Conservation (phyloP, 2,888 invertebrate species). For the Plagodis dolabraria region DNA sequence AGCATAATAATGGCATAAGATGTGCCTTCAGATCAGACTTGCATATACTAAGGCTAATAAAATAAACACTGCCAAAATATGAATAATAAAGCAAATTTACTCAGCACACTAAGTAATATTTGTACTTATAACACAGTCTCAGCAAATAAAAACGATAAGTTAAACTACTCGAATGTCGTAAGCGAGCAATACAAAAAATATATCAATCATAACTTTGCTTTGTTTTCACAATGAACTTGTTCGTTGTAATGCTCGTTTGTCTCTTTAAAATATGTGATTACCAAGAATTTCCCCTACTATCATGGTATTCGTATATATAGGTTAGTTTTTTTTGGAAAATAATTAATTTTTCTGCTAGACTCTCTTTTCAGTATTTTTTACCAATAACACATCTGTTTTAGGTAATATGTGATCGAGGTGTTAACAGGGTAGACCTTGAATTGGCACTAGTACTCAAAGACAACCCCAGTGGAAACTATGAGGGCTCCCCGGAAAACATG, state of each 20-base stretch:
- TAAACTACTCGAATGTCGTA: neutral
- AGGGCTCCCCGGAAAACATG: too few species aligned
- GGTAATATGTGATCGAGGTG: too few species aligned
- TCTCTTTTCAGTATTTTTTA: too few species aligned
- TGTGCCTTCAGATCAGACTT: conserved; percentile 20
- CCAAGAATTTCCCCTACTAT: conserved; percentile 8
- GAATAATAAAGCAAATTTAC: conserved; percentile 25
- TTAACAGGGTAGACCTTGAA: too few species aligned
- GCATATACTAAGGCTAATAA: conserved; percentile 27
- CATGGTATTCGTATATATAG: neutral
- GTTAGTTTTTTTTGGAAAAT: neutral
- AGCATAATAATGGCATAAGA: too few species aligned
- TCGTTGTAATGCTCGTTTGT: conserved; percentile 32
- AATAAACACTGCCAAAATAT: conserved; percentile 12
- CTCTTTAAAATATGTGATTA: conserved; percentile 26
- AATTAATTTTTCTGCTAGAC: neutral
- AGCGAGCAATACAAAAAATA: conserved; percentile 10
- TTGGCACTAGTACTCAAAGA: too few species aligned
- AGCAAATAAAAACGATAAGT: conserved; percentile 11
- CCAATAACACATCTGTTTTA: too few species aligned
- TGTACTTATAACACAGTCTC: conserved; percentile 28
- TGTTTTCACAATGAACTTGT: neutral
- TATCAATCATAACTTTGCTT: neutral
- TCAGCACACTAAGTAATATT: conserved; percentile 29
- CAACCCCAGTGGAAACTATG: too few species aligned